These are phyloP conservation scores for Fulica atra DNA, from an alignment of 2,113 vertebrate species.

Conservation along the genomic window DNA sequence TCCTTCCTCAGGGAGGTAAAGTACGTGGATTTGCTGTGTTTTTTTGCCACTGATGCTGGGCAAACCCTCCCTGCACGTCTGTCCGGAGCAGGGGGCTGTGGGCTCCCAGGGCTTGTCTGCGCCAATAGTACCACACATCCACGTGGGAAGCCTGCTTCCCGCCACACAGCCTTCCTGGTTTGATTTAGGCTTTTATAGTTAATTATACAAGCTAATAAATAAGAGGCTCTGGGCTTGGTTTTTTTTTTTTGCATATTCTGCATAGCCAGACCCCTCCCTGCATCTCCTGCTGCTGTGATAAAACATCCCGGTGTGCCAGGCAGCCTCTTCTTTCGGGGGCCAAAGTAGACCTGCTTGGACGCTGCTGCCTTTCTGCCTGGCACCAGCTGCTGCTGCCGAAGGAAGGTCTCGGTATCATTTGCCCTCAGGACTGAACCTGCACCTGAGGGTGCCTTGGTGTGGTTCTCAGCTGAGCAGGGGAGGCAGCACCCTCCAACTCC, in stretches of 20 bases:
- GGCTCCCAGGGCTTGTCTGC: background rate
- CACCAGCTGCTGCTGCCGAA: background rate
- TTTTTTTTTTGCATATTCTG: background rate
- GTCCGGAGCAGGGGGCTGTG: background rate
- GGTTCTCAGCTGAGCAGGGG: background rate
- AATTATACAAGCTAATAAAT: constrained; percentile 26
- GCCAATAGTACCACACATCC: background rate
- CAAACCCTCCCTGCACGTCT: background rate
- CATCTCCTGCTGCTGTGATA: background rate
- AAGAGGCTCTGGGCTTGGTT: background rate
- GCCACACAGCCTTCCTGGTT: background rate
- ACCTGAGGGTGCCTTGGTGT: background rate
- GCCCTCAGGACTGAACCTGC: background rate
- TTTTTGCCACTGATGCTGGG: background rate
- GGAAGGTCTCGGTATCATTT: background rate
- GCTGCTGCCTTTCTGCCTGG: background rate
- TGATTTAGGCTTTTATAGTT: constrained; percentile 6
- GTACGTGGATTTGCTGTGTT: background rate
- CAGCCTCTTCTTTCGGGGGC: background rate
- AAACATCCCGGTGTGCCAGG: background rate
- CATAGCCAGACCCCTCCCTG: background rate
- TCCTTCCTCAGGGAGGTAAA: background rate
- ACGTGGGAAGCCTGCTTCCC: background rate
- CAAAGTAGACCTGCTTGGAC: background rate
- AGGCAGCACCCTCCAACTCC: background rate